Evolutionary conservation across 2,113 vertebrate species (phyloP).

Genomic region (Illadopsis cleaveri): DNA sequence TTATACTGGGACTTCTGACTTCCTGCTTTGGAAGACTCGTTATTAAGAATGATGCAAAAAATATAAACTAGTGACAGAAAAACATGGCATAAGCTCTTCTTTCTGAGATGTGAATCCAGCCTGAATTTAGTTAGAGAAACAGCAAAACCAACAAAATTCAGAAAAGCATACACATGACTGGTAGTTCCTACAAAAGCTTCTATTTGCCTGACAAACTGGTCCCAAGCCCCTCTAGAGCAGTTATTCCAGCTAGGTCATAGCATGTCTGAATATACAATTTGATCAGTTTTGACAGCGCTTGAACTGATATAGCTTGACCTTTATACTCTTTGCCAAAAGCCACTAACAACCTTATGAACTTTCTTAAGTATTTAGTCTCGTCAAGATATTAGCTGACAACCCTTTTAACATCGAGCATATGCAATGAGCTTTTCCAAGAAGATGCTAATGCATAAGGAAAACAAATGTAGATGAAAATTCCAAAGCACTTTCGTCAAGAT

Average conservation of each 20-base stretch:
- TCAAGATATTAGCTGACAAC: constrained; percentile 53
- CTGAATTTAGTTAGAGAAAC: background rate
- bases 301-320: constrained; percentile 70
- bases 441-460: constrained; percentile 30
- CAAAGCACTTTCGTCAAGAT: background rate
- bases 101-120: background rate
- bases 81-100: background rate
- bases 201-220: background rate
- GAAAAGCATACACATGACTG: background rate
- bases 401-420: constrained; percentile 32
- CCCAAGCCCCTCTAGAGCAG: background rate
- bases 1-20: background rate
- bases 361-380: constrained; percentile 55
- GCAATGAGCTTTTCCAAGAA: background rate
- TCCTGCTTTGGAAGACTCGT: background rate
- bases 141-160: background rate
- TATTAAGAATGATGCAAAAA: background rate
- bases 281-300: constrained; percentile 64
- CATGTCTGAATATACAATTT: constrained; percentile 69
- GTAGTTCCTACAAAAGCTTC: background rate
- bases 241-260: constrained; percentile 68
- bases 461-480: constrained; percentile 27
- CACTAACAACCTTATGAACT: constrained; percentile 67
- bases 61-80: background rate
- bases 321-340: constrained; percentile 70